Evolutionary conservation across 2,888 invertebrate species (phyloP), one percentile per base, ranked within the genome.

Genomic region (Nysson spinosus): DNA sequence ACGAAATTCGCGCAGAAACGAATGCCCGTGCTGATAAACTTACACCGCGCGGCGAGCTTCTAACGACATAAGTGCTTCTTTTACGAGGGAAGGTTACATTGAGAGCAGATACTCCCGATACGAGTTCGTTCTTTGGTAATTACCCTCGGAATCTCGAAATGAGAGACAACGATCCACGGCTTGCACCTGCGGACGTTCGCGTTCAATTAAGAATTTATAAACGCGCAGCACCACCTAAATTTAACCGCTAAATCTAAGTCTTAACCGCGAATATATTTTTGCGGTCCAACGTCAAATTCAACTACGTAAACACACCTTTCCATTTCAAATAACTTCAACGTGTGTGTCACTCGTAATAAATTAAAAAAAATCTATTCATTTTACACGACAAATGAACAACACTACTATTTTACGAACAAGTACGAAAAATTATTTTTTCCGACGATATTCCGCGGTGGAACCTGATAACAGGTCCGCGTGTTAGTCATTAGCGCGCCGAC

Each of bases 181-280:
- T 40, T 71, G 76, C 74, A 74, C 65, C 74, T 75, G 74, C 74
- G 43, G 51, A 70, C 70, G 58, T 72, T 72, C 70, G 70, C 71
- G 71, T 55, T 72, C 72, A 69, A 74, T 73, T 75, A 71, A 75
- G 71, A 67, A 17, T 52, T 71, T 71, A 47, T 73, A 73, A 73
- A 75, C 56, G 57, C 57, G 50, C 42, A 56, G 47, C 64, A 24
- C 34, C 56, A n/a, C n/a, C n/a, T n/a, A n/a, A n/a, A n/a, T n/a
- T n/a, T n/a, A n/a, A n/a, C 63, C 56, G 60, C 55, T 54, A 62
- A 58, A 74, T 70, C 75, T 64, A 60, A 51, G n/a, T n/a, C n/a
- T n/a, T n/a, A n/a, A n/a, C n/a, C n/a, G n/a, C n/a, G n/a, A n/a
- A n/a, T n/a, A n/a, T n/a, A n/a, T n/a, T n/a, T n/a, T n/a, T n/a